A percentile compares a stretch with the other conserved stretches of the same genome.
phyloP scores from a whole-genome alignment of 2,888 invertebrate species.

The Disparrhopalites patrizii region DNA sequence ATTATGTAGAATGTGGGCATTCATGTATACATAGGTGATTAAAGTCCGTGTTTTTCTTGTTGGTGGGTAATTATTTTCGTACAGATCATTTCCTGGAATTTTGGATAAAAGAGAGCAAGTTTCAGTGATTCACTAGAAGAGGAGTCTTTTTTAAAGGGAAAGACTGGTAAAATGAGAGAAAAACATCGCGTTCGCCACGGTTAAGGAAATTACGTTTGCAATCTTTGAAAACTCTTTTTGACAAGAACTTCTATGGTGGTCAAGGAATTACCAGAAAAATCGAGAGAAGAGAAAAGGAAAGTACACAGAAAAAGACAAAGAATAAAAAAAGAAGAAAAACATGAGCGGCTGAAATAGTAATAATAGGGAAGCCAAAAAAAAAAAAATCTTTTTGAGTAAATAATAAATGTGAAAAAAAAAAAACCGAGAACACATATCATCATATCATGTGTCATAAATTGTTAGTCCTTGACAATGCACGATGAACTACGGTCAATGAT shows the following conservation, averaged over 20 bases:
- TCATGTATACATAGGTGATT: too few relatives aligned
- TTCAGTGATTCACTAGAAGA: too few relatives aligned
- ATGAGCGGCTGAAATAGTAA: neutral
- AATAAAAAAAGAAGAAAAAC: neutral
- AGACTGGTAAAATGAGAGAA: too few relatives aligned
- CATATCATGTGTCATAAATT: constrained; percentile 20
- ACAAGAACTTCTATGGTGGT: too few relatives aligned
- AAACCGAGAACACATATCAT: neutral
- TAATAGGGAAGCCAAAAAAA: neutral
- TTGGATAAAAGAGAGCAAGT: too few relatives aligned
- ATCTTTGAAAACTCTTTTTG: too few relatives aligned
- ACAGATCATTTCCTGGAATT: too few relatives aligned
- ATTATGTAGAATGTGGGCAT: too few relatives aligned
- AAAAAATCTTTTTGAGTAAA: constrained; percentile 17
- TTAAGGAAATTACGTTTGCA: neutral
- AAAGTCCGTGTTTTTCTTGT: too few relatives aligned
- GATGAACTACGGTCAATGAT: constrained; percentile 24
- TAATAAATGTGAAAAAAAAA: constrained; percentile 14
- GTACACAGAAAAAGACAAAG: neutral
- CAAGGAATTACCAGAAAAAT: neutral
- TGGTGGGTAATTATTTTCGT: too few relatives aligned
- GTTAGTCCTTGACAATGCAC: constrained; percentile 24
- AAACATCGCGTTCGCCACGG: neutral
- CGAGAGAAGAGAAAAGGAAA: neutral
- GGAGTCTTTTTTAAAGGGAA: too few relatives aligned